These are phyloP conservation scores for Acanthurus lineatus DNA, from an alignment of 2,797 vertebrate genomes.

Conservation along the genomic window DNA sequence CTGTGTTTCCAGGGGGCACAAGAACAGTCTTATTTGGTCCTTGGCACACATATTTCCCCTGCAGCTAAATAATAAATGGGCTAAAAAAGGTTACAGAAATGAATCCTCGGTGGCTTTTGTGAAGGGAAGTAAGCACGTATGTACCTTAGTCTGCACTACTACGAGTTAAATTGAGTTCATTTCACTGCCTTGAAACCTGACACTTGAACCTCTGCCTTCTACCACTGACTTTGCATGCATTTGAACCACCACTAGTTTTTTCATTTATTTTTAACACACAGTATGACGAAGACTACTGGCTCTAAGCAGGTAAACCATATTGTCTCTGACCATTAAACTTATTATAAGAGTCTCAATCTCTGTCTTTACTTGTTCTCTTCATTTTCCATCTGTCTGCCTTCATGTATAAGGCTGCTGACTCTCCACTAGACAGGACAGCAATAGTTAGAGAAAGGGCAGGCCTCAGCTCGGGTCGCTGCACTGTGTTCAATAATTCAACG, in stretches of 20 bases:
- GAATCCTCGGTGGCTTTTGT: not conserved
- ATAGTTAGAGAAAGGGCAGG: conserved; percentile 19
- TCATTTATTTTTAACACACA: conserved; percentile 1
- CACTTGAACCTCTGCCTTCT: conserved; percentile 22
- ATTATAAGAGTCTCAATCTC: not conserved
- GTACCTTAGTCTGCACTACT: not conserved
- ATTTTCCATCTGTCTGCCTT: not conserved
- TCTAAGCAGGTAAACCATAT: not conserved
- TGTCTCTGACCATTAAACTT: not conserved
- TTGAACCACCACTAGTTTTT: conserved; percentile 1
- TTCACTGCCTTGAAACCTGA: conserved; percentile 39
- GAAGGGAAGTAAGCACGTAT: not conserved
- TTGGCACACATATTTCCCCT: not conserved
- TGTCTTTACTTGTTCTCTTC: not conserved
- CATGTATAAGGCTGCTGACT: conserved; percentile 20
- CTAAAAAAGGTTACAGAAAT: not conserved
- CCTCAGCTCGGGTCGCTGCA: conserved; percentile 28
- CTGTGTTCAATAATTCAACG: conserved; percentile 61
- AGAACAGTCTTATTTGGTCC: not conserved
- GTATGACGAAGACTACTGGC: not conserved
- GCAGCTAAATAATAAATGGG: conserved; percentile 12
- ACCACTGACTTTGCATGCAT: conserved; percentile 32
- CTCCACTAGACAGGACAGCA: conserved; percentile 21
- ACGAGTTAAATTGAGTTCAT: not conserved
- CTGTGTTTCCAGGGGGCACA: not conserved